A percentile compares a stretch with the other conserved stretches of the same genome.
These are phyloP conservation scores for Nomada ferruginata DNA, from an alignment of 2,888 invertebrate genomes.

Conservation along the genomic window DNA sequence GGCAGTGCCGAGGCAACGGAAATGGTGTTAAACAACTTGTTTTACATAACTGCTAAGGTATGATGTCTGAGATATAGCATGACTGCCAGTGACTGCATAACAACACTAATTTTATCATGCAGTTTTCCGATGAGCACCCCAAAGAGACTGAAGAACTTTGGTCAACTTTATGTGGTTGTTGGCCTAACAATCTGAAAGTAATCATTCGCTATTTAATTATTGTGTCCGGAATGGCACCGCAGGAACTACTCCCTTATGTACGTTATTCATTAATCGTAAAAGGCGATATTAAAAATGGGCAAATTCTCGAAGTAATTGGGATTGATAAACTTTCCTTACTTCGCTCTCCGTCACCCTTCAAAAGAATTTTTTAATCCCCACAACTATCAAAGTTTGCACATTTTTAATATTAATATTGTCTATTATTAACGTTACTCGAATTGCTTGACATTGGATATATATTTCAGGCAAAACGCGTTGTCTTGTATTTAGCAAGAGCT, in stretches of 20 bases:
- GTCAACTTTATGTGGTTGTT: slow-evolving; percentile 97
- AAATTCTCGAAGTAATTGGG: no score
- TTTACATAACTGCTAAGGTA: slow-evolving; percentile 98
- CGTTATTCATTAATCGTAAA: slow-evolving; percentile 72
- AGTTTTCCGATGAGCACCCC: slow-evolving; percentile 98
- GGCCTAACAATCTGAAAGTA: slow-evolving; percentile 98
- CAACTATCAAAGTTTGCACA: no score
- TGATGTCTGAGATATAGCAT: background rate
- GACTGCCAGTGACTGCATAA: background rate
- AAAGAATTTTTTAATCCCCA: no score
- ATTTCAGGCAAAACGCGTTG: slow-evolving; percentile 95
- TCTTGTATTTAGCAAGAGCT: slow-evolving; percentile 95
- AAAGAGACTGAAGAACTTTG: slow-evolving; percentile 98
- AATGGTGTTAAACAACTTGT: slow-evolving; percentile 99
- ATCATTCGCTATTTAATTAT: slow-evolving; percentile 98
- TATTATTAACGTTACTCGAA: background rate
- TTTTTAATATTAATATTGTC: background rate
- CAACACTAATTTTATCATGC: slow-evolving; percentile 66
- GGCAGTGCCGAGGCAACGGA: slow-evolving; percentile 99
- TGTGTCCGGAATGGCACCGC: slow-evolving; percentile 98
- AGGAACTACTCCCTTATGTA: slow-evolving; percentile 95
- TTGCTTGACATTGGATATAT: slow-evolving; percentile 26
- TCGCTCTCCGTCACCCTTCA: no score
- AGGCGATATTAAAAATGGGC: slow-evolving; percentile 78
- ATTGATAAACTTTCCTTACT: no score